Base-by-base conservation (phyloP, 2,888 invertebrate genomes). In the Orchesellides sinensis region DNA sequence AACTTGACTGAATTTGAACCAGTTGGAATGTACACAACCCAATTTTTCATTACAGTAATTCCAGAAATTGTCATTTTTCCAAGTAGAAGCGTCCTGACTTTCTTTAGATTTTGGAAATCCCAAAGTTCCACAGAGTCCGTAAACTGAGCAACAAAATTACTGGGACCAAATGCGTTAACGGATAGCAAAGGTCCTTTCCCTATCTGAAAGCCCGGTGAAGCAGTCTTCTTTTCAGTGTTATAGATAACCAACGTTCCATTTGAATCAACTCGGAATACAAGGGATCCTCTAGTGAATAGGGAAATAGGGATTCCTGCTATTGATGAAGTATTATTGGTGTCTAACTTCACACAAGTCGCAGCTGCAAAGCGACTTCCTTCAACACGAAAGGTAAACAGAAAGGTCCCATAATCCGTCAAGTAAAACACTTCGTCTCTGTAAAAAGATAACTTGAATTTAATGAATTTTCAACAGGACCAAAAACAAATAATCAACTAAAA, bases 271-370 rank as follows among this genome's bases (percentile, higher is more conserved):
- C 88, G 83, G 66, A 84, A 87, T 5, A 87, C 86, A 2, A 86
- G 69, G 23, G 80, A 72, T 19, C 83, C 86, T 27, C 80, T 27
- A 3, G 87, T 79, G 35, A 87, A 83, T 1, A 88, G 72, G 5
- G 84, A 80, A 2, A 85, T 84, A 19, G 88, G 88, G 54, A 88
- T 83, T 10, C 87, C 88, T 23, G 86, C 85, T 29, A 87, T 68
- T 54, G 85, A 84, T 8, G 83, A 73, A 17, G 83, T 85, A 29
- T 83, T 69, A 19, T 54, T 74, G 0, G 84, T 85, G 40, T 88
- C 88, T 5, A 88, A 61, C 74, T 88, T 88, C 10, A 88, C 88
- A 80, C 88, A 88, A 0, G 87, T 88, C 1, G 88, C 88, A 69
- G 73, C 85, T 3, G 86, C 81, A 73, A 88, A 88, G 19, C 88